Evolutionary conservation across 53 echinoderm and acorn worm genomes (phyloP).

Genomic region (Temnopleurus reevesii): DNA sequence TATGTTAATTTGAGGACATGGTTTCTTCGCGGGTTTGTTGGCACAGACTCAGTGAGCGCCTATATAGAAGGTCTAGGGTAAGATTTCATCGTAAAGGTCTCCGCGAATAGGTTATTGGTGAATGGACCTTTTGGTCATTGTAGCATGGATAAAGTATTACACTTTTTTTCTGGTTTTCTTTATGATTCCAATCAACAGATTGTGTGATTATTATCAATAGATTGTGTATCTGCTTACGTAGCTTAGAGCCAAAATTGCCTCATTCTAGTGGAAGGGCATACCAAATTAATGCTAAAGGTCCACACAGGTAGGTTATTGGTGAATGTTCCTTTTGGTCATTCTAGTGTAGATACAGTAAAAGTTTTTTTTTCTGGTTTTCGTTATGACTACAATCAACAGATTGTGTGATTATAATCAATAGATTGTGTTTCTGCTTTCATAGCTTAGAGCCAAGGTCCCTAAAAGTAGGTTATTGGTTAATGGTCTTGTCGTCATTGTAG

Average conservation of each 20-base stretch:
- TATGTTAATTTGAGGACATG: constrained; percentile 52
- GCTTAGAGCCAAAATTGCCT: too few species aligned
- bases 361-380: not conserved
- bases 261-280: too few species aligned
- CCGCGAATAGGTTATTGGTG: not conserved
- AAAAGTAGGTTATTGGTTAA: too few species aligned
- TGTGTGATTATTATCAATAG: too few species aligned
- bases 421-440: too few species aligned
- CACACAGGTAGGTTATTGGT: not conserved
- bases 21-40: not conserved
- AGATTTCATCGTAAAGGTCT: too few species aligned
- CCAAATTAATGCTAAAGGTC: too few species aligned
- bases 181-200: not conserved
- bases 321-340: not conserved
- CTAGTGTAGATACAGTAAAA: not conserved
- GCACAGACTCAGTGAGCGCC: not conserved
- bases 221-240: too few species aligned
- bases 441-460: too few species aligned
- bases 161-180: not conserved
- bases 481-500: too few species aligned
- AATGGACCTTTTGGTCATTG: not conserved
- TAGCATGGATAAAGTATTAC: not conserved
- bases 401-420: too few species aligned
- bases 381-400: not conserved
- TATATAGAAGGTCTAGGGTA: too few species aligned